phyloP scores from a whole-genome alignment of 2,113 vertebrate genomes.

The Heterotilapia buettikoferi region DNA sequence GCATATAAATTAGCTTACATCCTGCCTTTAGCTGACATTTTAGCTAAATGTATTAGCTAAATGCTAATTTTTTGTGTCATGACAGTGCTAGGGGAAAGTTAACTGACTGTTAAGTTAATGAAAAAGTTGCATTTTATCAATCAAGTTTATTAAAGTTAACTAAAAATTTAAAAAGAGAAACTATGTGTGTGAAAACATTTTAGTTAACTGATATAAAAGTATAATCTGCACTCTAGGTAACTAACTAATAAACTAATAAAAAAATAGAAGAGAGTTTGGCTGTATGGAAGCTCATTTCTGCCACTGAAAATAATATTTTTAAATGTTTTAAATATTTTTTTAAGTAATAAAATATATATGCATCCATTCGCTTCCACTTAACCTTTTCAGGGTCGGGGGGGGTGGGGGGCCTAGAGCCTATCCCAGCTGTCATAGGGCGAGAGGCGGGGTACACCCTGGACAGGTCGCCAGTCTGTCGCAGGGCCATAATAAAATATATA shows the following conservation, averaged over 20 bases:
- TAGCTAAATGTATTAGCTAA: not conserved
- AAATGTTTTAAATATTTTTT: not conserved
- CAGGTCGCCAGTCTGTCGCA: not conserved
- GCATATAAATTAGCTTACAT: not conserved
- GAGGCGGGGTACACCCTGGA: not conserved
- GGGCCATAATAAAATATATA: not conserved
- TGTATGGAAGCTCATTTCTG: not conserved
- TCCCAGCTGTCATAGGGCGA: not conserved
- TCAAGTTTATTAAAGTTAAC: not conserved
- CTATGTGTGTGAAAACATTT: not conserved
- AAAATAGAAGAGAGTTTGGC: not conserved
- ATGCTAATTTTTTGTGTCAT: not conserved
- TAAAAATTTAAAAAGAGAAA: not conserved
- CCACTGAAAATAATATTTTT: not conserved
- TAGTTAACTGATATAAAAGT: not conserved
- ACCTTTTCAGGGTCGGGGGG: too few relatives aligned
- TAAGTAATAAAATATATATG: not conserved
- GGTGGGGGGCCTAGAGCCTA: too few relatives aligned
- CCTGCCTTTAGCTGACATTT: not conserved
- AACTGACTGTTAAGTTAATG: not conserved
- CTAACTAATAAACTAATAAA: not conserved
- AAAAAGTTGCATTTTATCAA: not conserved
- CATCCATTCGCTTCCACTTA: too few relatives aligned
- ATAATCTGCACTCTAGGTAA: not conserved
- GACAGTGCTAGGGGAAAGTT: not conserved